Conservation (phyloP, 2,113 vertebrate species). For the Albula glossodonta region DNA sequence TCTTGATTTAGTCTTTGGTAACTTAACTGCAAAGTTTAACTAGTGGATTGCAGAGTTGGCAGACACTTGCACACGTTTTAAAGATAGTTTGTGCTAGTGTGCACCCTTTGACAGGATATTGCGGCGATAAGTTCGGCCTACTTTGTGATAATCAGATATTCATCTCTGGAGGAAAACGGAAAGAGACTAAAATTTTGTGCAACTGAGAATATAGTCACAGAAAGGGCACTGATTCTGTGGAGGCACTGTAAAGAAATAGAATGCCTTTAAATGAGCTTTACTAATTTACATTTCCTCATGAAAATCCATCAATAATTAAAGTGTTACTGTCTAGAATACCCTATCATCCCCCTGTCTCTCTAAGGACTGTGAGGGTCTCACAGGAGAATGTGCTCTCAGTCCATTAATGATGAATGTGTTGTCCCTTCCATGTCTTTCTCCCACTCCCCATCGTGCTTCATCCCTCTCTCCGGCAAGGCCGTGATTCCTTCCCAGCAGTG, state of each 20-base stretch:
- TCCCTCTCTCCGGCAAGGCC: slow-evolving; percentile 5
- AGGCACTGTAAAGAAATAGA: background rate
- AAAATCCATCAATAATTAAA: background rate
- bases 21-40: no score
- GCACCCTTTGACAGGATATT: no score
- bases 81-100: no score
- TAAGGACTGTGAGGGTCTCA: background rate
- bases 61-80: no score
- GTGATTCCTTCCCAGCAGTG: background rate
- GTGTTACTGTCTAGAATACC: background rate
- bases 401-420: background rate
- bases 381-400: background rate
- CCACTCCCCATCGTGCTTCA: background rate
- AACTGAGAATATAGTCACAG: no score
- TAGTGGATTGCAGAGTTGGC: no score
- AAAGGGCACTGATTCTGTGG: background rate
- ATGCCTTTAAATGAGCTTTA: background rate
- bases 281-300: background rate
- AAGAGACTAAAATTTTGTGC: no score
- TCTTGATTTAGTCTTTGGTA: no score
- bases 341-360: background rate
- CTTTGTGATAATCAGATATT: no score
- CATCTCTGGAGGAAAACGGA: no score
- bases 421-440: background rate
- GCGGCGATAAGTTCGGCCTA: no score